Conservation (phyloP, 2,888 invertebrate species). For the Panopea generosa region DNA sequence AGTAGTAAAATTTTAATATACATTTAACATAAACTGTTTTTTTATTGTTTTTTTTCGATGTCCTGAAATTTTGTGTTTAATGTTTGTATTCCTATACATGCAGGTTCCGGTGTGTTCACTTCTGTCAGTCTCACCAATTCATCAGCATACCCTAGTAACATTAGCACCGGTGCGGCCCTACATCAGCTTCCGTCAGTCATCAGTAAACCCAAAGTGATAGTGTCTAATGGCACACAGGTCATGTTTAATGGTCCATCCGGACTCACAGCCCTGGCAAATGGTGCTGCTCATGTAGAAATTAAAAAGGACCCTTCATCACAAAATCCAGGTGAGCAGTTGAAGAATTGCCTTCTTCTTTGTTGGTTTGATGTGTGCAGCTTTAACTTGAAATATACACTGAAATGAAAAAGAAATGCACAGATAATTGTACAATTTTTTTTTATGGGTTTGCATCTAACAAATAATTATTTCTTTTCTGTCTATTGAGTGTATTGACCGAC, state of each 20-base stretch:
- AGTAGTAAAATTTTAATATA: too few relatives aligned
- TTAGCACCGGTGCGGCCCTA: slow-evolving; percentile 65
- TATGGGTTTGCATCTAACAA: too few relatives aligned
- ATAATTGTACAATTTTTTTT: too few relatives aligned
- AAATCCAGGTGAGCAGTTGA: slow-evolving; percentile 56
- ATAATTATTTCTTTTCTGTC: too few relatives aligned
- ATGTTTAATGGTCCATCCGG: slow-evolving; percentile 76
- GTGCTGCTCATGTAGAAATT: slow-evolving; percentile 71
- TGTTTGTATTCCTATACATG: slow-evolving; percentile 11
- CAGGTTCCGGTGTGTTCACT: slow-evolving; percentile 76
- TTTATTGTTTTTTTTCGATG: too few relatives aligned
- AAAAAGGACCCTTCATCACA: slow-evolving; percentile 68
- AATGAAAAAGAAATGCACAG: too few relatives aligned
- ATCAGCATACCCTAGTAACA: slow-evolving; percentile 45
- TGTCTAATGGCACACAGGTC: slow-evolving; percentile 74
- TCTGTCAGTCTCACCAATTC: slow-evolving; percentile 70
- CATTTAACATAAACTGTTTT: too few relatives aligned
- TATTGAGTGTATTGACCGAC: too few relatives aligned
- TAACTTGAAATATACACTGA: too few relatives aligned
- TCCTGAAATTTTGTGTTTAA: too few relatives aligned
- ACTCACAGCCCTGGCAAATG: slow-evolving; percentile 74
- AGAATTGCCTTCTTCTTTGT: too few relatives aligned
- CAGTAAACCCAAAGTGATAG: slow-evolving; percentile 80
- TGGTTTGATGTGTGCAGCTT: not conserved
- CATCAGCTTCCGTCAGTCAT: slow-evolving; percentile 82